A percentile compares a stretch with the other conserved stretches of the same genome.
These are phyloP conservation scores for Pecten maximus DNA, from an alignment of 2,888 invertebrate genomes.

Conservation along the genomic window DNA sequence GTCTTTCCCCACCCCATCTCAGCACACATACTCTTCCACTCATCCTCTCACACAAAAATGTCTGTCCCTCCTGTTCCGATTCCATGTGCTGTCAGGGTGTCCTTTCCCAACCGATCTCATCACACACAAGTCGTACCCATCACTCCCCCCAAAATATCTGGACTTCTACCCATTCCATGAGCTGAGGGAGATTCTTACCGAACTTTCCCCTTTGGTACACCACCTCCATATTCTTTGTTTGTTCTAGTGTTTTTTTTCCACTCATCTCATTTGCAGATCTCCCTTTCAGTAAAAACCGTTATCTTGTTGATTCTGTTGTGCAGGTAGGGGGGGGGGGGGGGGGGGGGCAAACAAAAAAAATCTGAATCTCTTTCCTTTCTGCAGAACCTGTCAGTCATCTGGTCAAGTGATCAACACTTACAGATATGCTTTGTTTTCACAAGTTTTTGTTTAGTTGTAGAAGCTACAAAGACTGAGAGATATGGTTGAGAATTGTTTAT, in stretches of 20 bases:
- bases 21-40: not conserved
- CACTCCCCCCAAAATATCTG: too few species aligned
- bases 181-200: too few species aligned
- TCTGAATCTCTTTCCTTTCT: not conserved
- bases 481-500: not conserved
- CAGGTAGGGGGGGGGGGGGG: too few species aligned
- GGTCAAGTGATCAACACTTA: not conserved
- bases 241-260: too few species aligned
- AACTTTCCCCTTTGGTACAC: not conserved
- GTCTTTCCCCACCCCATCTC: not conserved
- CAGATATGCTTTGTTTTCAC: constrained; percentile 9
- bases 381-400: not conserved
- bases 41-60: too few species aligned
- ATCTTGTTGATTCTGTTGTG: too few species aligned
- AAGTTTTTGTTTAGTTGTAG: constrained; percentile 16
- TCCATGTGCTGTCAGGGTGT: too few species aligned
- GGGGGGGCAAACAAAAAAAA: too few species aligned
- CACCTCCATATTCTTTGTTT: too few species aligned
- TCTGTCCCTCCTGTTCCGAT: too few species aligned
- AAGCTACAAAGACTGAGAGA: not conserved
- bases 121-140: not conserved
- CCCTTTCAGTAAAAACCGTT: not conserved
- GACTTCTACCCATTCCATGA: too few species aligned
- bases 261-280: not conserved
- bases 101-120: not conserved